phyloP scores from a whole-genome alignment of 2,113 vertebrate genomes.

The Epinephelus moara region DNA sequence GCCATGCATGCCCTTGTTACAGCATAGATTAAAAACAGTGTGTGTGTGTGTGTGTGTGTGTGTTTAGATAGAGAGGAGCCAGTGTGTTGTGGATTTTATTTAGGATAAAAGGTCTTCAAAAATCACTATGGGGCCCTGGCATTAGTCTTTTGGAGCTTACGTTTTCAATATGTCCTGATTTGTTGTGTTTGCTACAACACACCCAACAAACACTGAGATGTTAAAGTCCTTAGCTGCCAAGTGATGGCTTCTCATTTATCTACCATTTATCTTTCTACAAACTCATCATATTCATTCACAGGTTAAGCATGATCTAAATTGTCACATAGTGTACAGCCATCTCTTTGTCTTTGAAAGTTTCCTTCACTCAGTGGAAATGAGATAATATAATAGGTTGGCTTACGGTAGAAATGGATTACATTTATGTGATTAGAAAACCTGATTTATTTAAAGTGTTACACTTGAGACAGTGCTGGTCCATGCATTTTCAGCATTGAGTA shows the following conservation, averaged over 20 bases:
- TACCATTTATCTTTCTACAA: background rate
- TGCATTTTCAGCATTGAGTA: background rate
- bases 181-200: background rate
- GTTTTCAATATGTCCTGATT: conserved; percentile 10
- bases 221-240: background rate
- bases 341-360: background rate
- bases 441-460: conserved; percentile 22
- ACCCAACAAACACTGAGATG: background rate
- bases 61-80: background rate
- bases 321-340: background rate
- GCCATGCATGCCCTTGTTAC: conserved; percentile 66
- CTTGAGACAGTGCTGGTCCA: no score
- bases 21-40: conserved; percentile 66
- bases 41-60: background rate
- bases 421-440: conserved; percentile 26
- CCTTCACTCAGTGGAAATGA: background rate
- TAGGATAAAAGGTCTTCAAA: conserved; percentile 8
- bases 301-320: background rate
- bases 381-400: background rate
- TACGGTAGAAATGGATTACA: conserved; percentile 7
- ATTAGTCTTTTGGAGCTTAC: background rate
- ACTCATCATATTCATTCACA: background rate
- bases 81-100: conserved; percentile 26
- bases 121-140: background rate
- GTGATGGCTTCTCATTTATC: background rate